A percentile compares a stretch with the other conserved stretches of the same genome.
phyloP scores from a whole-genome alignment of 2,113 vertebrate species.

The Bucco capensis region DNA sequence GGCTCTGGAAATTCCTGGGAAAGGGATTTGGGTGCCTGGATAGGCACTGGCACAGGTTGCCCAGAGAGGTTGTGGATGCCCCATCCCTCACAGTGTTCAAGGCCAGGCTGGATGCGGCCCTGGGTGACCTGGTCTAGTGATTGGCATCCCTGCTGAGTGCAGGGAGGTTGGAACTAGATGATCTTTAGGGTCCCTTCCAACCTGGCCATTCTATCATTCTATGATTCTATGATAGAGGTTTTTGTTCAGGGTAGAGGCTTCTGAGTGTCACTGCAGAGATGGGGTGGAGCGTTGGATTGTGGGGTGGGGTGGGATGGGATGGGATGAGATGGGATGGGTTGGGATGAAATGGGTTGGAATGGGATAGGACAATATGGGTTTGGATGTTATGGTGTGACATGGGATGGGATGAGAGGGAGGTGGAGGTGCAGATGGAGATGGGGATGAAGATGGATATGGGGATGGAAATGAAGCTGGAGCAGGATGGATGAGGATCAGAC shows the following conservation, averaged over 20 bases:
- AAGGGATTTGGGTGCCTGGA: neutral
- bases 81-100: too few relatives aligned
- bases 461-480: neutral
- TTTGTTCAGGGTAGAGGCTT: neutral
- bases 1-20: rapidly evolving
- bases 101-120: too few relatives aligned
- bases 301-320: neutral
- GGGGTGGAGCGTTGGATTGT: neutral
- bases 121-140: too few relatives aligned
- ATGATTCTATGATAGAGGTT: neutral
- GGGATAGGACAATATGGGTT: neutral
- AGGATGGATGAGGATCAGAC: neutral
- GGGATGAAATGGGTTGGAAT: too few relatives aligned
- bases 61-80: too few relatives aligned
- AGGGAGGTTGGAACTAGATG: too few relatives aligned
- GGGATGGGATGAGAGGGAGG: neutral
- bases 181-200: too few relatives aligned
- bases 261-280: neutral
- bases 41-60: too few relatives aligned
- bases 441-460: neutral
- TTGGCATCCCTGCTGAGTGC: too few relatives aligned
- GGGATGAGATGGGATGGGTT: neutral
- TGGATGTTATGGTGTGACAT: too few relatives aligned
- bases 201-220: too few relatives aligned
- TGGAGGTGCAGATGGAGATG: neutral